These are phyloP conservation scores for Colistium nudipinnis DNA, from an alignment of 2,113 vertebrate genomes.

Conservation along the genomic window DNA sequence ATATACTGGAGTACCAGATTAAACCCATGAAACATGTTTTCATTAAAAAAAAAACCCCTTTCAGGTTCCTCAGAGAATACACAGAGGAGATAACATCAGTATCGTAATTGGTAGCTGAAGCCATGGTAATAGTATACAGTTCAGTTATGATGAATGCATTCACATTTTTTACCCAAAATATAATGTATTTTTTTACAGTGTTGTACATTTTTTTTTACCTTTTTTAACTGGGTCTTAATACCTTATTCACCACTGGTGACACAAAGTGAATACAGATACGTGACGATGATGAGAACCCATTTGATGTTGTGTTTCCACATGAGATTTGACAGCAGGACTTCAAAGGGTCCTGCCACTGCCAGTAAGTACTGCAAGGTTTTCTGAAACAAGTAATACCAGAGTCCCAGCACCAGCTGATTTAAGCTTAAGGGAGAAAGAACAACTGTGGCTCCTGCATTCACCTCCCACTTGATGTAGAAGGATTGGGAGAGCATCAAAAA, in stretches of 20 bases:
- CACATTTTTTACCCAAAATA: neutral
- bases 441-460: slow-evolving; percentile 66
- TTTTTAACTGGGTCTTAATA: neutral
- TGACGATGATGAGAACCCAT: slow-evolving; percentile 2
- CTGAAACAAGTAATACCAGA: slow-evolving; percentile 56
- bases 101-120: neutral
- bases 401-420: slow-evolving; percentile 52
- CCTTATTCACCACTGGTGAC: neutral
- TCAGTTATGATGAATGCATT: neutral
- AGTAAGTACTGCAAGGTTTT: slow-evolving; percentile 35
- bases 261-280: neutral
- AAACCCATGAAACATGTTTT: neutral
- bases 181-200: neutral
- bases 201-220: neutral
- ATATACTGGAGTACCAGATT: neutral
- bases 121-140: neutral
- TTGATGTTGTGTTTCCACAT: slow-evolving; percentile 49
- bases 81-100: neutral
- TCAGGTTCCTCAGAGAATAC: neutral
- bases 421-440: slow-evolving; percentile 57
- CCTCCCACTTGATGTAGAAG: slow-evolving; percentile 43
- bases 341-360: slow-evolving; percentile 31
- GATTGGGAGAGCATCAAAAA: slow-evolving; percentile 58
- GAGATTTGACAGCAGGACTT: slow-evolving; percentile 50
- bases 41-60: too few relatives aligned